Conservation (phyloP, 2,113 vertebrate species). For the Perca flavescens region DNA sequence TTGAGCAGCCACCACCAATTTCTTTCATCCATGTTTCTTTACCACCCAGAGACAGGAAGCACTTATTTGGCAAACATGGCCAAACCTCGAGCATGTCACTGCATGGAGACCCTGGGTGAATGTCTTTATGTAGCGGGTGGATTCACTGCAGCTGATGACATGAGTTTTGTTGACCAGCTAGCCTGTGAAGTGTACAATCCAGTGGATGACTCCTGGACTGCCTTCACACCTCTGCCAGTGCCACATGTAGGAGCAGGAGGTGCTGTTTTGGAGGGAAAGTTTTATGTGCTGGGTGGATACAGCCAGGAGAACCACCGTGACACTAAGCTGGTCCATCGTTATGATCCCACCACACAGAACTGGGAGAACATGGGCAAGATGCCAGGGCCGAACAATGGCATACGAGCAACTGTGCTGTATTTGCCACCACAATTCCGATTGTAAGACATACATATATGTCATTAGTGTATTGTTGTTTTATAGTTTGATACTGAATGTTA, state of each 20-base stretch:
- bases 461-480: background rate
- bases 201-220: constrained; percentile 67
- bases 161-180: constrained; percentile 62
- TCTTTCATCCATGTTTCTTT: constrained; percentile 74
- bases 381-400: constrained; percentile 80
- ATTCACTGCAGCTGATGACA: constrained; percentile 33
- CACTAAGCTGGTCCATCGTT: constrained; percentile 75
- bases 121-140: constrained; percentile 82
- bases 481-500: background rate
- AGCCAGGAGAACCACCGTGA: constrained; percentile 78
- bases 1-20: constrained; percentile 60
- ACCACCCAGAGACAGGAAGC: constrained; percentile 80
- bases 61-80: constrained; percentile 76
- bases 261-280: constrained; percentile 78
- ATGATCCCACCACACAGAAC: constrained; percentile 55
- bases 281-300: constrained; percentile 85
- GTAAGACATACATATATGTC: constrained; percentile 15
- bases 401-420: constrained; percentile 71
- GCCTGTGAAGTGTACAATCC: constrained; percentile 80
- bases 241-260: constrained; percentile 82
- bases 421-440: constrained; percentile 73
- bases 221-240: constrained; percentile 63
- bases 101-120: constrained; percentile 79
- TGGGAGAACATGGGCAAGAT: constrained; percentile 84
- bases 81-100: constrained; percentile 78